These are phyloP conservation scores for Callimorpha dominula DNA, from an alignment of 2,888 invertebrate species.

Conservation along the genomic window DNA sequence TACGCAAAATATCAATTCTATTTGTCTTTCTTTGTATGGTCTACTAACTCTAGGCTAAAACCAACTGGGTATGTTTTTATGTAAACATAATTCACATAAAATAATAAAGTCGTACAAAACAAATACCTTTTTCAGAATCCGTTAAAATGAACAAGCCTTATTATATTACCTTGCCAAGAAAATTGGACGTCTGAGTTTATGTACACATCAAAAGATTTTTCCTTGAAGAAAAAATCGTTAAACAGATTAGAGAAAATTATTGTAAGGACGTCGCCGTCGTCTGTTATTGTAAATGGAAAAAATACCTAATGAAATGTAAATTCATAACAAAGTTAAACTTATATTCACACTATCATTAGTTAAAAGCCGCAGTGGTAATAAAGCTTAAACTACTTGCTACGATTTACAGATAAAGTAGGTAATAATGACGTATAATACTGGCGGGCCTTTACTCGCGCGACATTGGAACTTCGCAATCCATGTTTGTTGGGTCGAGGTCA, in stretches of 20 bases:
- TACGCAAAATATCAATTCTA: background rate
- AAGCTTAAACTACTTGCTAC: slow-evolving; percentile 5
- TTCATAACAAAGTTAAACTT: background rate
- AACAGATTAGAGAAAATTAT: slow-evolving; percentile 13
- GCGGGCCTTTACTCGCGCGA: slow-evolving; percentile 25
- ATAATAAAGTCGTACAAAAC: slow-evolving; percentile 6
- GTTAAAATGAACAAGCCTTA: slow-evolving; percentile 22
- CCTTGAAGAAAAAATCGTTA: slow-evolving; percentile 4
- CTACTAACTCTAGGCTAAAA: background rate
- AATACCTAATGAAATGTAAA: background rate
- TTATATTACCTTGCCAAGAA: slow-evolving; percentile 21
- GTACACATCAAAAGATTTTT: slow-evolving; percentile 16
- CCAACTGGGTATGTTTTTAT: background rate
- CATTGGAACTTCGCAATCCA: slow-evolving; percentile 51
- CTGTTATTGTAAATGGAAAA: background rate
- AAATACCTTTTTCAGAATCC: slow-evolving; percentile 17
- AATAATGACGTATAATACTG: slow-evolving; percentile 44
- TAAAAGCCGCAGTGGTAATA: background rate
- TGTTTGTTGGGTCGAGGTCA: slow-evolving; percentile 44
- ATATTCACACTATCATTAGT: background rate
- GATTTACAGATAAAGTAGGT: slow-evolving; percentile 37
- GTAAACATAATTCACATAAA: background rate
- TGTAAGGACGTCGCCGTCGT: background rate
- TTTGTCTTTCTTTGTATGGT: background rate
- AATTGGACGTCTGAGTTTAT: slow-evolving; percentile 21